Conservation (phyloP, 2,113 vertebrate species). For the Protomyctophum bolini region DNA sequence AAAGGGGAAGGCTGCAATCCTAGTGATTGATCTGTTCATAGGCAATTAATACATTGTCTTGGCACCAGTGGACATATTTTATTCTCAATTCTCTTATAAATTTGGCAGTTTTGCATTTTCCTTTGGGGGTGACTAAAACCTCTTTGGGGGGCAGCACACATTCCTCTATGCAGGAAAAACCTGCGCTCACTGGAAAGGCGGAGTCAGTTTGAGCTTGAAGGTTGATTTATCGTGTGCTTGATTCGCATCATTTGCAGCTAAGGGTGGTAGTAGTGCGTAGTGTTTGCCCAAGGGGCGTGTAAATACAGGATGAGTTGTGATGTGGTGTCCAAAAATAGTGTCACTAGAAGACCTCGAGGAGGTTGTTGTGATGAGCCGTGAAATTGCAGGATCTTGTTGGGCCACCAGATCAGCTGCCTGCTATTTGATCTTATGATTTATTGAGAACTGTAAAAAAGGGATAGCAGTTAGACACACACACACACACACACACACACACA, state of each 20-base stretch:
- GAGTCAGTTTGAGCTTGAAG: slow-evolving; percentile 20
- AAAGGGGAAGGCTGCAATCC: too few relatives aligned
- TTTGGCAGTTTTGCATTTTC: too few relatives aligned
- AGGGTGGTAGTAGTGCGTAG: slow-evolving; percentile 39
- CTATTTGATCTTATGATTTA: slow-evolving; percentile 41
- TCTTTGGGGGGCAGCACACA: too few relatives aligned
- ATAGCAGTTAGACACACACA: slow-evolving; percentile 17
- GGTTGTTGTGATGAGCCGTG: slow-evolving; percentile 35
- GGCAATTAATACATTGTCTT: too few relatives aligned
- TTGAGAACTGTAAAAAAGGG: slow-evolving; percentile 24
- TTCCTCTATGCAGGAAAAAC: too few relatives aligned
- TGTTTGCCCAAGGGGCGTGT: slow-evolving; percentile 51
- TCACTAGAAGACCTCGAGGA: slow-evolving; percentile 43
- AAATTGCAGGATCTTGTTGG: slow-evolving; percentile 27
- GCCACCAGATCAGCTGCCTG: slow-evolving; percentile 35
- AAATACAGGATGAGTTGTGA: slow-evolving; percentile 24
- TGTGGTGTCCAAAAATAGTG: slow-evolving; percentile 43
- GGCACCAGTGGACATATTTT: too few relatives aligned
- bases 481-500: too few relatives aligned
- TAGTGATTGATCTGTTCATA: too few relatives aligned
- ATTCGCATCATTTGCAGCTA: slow-evolving; percentile 39
- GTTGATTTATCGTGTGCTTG: slow-evolving; percentile 66
- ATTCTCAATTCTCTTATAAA: too few relatives aligned
- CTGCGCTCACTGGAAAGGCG: slow-evolving; percentile 34
- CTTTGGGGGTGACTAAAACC: too few relatives aligned